Base-by-base conservation (phyloP, 2,888 invertebrate species). In the Ariolimax columbianus region DNA sequence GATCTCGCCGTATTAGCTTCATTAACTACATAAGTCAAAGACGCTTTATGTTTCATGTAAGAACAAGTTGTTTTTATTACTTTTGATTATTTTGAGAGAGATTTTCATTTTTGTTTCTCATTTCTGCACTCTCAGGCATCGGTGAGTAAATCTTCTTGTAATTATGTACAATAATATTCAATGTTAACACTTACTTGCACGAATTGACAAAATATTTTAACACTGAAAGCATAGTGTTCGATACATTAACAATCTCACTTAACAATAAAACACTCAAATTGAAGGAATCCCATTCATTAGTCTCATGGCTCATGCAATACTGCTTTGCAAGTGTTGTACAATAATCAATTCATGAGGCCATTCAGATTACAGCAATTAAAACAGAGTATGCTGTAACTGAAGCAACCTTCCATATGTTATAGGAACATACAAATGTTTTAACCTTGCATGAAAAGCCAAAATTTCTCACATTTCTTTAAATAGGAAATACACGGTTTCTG, bases 51-150 rank as follows among this genome's bases (percentile, higher is more conserved):
- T 47, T 47, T 47, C 47, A 11, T 7, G 7, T 47, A 47, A 47
- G 17, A 7, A 11, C 17, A 55, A 11, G 23, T 55, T 55, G 23
- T 55, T 55, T 6, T 55, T n/a, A n/a, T 55, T 14, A 11, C 17
- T 40, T 68, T 38, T 72, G 19, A 38, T 72, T 11, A 40, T 72
- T 38, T 72, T 73, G 11, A 43, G 9, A 4, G 11, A 43, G 19
- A 68, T 47, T 79, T 66, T 47, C 40, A 80, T 47, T 80, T 1
- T 80, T 47, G 23, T 11, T 68, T 80, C 23, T 80, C 43, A 33
- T 80, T 40, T 51, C 47, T 55, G 26, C 33, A 23, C 36, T 33
- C 30, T 80, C 80, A 80, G 80, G 55, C 38, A 80, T 80, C 66
- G 80, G 80, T 80, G 23, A 80, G 80, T 80, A 36, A 17, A 40